Evolutionary conservation across 1,140 invertebrate species (phyloP).

Genomic region (Phymorhynchus buccinoides): DNA sequence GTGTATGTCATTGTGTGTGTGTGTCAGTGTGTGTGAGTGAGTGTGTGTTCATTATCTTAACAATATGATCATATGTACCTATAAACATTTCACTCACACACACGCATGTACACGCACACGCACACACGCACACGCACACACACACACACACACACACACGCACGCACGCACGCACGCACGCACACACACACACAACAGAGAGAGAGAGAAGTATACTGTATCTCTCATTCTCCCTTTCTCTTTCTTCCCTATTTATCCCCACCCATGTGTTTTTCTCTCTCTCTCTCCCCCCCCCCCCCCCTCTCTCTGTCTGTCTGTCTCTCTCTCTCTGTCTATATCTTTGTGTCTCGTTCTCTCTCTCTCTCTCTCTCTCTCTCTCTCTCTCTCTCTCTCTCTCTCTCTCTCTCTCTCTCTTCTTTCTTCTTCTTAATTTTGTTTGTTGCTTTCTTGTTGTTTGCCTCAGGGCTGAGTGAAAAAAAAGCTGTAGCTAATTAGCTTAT

Average conservation of each 20-base stretch:
- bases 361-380: not conserved
- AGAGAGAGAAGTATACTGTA: too few species aligned
- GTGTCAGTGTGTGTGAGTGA: not conserved
- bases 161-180: constrained; percentile 18
- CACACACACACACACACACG: not conserved
- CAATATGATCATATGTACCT: too few species aligned
- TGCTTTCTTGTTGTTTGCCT: not conserved
- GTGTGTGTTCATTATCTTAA: not conserved
- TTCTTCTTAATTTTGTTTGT: not conserved
- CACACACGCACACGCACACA: constrained; percentile 1
- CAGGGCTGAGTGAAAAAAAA: too few species aligned
- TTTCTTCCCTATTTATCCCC: not conserved
- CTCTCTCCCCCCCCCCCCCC: not conserved
- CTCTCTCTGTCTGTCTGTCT: not conserved
- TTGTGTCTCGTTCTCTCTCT: not conserved
- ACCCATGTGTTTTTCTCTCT: not conserved
- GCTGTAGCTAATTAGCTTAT: too few species aligned
- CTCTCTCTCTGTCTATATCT: not conserved
- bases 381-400: not conserved
- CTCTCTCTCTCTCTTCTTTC: not conserved
- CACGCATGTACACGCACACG: constrained; percentile 14
- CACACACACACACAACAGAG: constrained; percentile 20
- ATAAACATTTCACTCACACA: not conserved
- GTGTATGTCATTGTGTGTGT: too few species aligned
- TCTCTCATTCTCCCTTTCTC: not conserved